A percentile compares a stretch with the other conserved stretches of the same genome.
phyloP scores from a whole-genome alignment of 2,888 invertebrate species.

The Drosophila colorata region DNA sequence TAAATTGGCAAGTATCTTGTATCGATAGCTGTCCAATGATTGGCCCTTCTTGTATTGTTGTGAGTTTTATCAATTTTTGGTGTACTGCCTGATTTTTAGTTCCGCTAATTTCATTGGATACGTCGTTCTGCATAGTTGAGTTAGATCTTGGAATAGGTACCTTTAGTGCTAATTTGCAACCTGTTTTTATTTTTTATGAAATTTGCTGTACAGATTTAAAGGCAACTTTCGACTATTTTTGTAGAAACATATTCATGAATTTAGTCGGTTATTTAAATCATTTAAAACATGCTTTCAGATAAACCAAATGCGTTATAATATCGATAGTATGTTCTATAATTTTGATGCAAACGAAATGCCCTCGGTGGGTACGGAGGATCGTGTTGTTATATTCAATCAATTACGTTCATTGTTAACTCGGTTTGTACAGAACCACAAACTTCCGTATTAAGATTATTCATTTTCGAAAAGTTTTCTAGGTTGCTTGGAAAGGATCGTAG shows the following conservation, averaged over 20 bases:
- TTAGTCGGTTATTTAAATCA: too few species aligned
- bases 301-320: slow-evolving; percentile 90
- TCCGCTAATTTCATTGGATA: too few species aligned
- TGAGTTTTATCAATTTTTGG: too few species aligned
- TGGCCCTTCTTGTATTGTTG: too few species aligned
- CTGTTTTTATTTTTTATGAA: too few species aligned
- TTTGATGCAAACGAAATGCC: slow-evolving; percentile 84
- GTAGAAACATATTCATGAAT: neutral
- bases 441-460: slow-evolving; percentile 6
- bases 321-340: slow-evolving; percentile 88
- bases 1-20: too few species aligned
- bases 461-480: slow-evolving; percentile 58
- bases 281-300: slow-evolving; percentile 86
- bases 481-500: slow-evolving; percentile 85
- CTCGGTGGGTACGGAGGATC: slow-evolving; percentile 85
- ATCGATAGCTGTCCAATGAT: too few species aligned
- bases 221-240: neutral
- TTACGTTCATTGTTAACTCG: slow-evolving; percentile 76
- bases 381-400: slow-evolving; percentile 35
- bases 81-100: too few species aligned
- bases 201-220: too few species aligned
- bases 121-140: too few species aligned
- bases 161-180: too few species aligned
- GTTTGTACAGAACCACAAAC: slow-evolving; percentile 78
- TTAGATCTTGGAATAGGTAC: too few species aligned